Conservation (phyloP, 2,888 invertebrate genomes). For the Sycophila texana region DNA sequence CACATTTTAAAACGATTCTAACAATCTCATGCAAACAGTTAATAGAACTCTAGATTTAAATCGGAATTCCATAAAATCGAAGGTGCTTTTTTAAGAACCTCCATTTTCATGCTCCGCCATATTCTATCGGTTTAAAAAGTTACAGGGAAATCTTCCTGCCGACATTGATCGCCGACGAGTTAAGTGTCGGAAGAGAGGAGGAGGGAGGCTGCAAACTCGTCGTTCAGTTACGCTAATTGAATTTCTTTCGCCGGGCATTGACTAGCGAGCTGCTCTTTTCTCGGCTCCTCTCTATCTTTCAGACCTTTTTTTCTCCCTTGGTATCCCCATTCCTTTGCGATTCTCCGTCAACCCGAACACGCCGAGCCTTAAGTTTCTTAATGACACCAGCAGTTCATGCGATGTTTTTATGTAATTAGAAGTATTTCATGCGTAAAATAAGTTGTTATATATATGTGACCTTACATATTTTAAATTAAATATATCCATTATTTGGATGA, state of each 20-base stretch:
- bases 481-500: too few relatives aligned
- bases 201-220: slow-evolving; percentile 11
- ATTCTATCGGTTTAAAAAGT: slow-evolving; percentile 42
- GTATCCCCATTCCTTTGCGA: not conserved
- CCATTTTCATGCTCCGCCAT: slow-evolving; percentile 23
- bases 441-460: too few relatives aligned
- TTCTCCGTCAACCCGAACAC: slow-evolving; percentile 2
- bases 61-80: slow-evolving; percentile 30
- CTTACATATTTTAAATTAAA: too few relatives aligned
- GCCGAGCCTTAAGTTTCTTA: slow-evolving; percentile 6
- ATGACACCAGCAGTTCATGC: not conserved
- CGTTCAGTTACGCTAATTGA: slow-evolving; percentile 54
- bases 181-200: slow-evolving; percentile 14
- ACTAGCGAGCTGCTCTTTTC: slow-evolving; percentile 1
- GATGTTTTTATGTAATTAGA: not conserved
- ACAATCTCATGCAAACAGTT: too few relatives aligned
- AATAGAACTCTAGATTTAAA: slow-evolving; percentile 17
- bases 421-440: too few relatives aligned
- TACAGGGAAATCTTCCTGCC: slow-evolving; percentile 51
- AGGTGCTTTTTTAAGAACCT: not conserved
- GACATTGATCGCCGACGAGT: slow-evolving; percentile 49
- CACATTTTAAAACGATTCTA: too few relatives aligned
- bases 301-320: slow-evolving; percentile 6
- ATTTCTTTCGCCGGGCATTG: slow-evolving; percentile 49
- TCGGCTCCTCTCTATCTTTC: slow-evolving; percentile 1